Base-by-base conservation (phyloP, 2,113 vertebrate genomes). In the Anguilla rostrata region DNA sequence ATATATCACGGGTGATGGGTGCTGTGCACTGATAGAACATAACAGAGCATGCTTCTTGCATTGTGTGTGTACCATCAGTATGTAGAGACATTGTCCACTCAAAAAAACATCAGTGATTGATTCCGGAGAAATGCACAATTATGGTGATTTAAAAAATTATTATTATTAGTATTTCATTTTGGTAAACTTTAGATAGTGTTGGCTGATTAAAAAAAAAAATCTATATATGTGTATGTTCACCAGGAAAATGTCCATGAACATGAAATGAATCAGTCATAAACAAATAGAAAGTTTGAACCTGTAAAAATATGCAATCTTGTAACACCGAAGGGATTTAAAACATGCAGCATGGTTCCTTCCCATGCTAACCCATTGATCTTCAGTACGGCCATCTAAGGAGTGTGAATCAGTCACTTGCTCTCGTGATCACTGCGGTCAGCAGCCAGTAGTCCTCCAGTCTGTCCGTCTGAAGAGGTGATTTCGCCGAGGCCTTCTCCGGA, bases 1-100 rank as follows among this genome's bases (percentile, higher is more conserved):
- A 96, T 95, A 94, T 94, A 95, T 95, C 95, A 96, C 91, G 92
- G 93, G 93, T 93, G 91, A 94, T 46, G 34, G 34, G 34, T 34
- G 34, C 34, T 93, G 93, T 92, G 90, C 93, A 22, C 22, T 46
- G 78, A 16, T 22, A 39, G 49, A 43, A 56, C 22, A 3, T 43
- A 29, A 39, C 5, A 41, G 5, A 66, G 22, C 18, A 20, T 80
- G 34, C 20, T 15, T 80, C 7, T 41, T 41, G 29, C 78, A 80
- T 80, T 20, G 39, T 18, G 15, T 40, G 41, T 78, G 75, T 78
- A 15, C 29, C 75, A 39, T 34, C 78, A 80, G 78, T 79, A 18
- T 39, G 78, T 80, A 39, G 15, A 57, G 71, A 14, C 46, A 34
- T n/a, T 53, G n/a, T 56, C 18, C 16, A 53, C 29, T 18, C 34